Evolutionary conservation across 2,888 invertebrate genomes (phyloP).

Genomic region (Candidula unifasciata): DNA sequence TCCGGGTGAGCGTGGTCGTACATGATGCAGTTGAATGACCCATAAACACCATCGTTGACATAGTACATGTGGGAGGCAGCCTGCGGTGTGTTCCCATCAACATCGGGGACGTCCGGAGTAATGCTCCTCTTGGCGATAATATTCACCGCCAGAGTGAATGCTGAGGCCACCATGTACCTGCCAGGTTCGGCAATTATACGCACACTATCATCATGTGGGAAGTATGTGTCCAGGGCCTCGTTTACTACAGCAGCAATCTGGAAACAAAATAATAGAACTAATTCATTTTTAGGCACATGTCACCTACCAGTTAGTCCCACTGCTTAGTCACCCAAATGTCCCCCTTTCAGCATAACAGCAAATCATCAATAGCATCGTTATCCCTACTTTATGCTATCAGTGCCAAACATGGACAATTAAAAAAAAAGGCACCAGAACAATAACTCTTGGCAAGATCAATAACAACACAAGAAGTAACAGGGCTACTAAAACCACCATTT

Average conservation of each 20-base stretch:
- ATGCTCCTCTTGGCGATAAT: constrained; percentile 89
- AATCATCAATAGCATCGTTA: too few relatives aligned
- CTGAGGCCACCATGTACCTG: constrained; percentile 95
- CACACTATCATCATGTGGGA: constrained; percentile 85
- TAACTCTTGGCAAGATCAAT: too few relatives aligned
- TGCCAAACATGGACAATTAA: too few relatives aligned
- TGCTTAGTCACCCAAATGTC: too few relatives aligned
- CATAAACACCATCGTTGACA: constrained; percentile 99
- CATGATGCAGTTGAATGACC: constrained; percentile 97
- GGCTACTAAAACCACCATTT: too few relatives aligned
- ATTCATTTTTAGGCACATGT: too few relatives aligned
- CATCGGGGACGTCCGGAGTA: constrained; percentile 61
- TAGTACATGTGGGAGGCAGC: constrained; percentile 89
- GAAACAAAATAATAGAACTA: constrained; percentile 20
- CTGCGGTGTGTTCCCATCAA: constrained; percentile 43
- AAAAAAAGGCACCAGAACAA: too few relatives aligned
- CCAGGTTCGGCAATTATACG: constrained; percentile 97
- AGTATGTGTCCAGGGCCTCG: constrained; percentile 87
- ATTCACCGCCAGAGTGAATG: constrained; percentile 92
- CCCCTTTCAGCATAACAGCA: too few relatives aligned
- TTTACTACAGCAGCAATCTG: constrained; percentile 90
- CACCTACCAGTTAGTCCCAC: too few relatives aligned
- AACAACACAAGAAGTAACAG: too few relatives aligned
- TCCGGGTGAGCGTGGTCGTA: constrained; percentile 92
- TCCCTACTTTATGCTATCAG: too few relatives aligned